phyloP scores from a whole-genome alignment of 2,113 vertebrate species.

The Malaclemys terrapin region DNA sequence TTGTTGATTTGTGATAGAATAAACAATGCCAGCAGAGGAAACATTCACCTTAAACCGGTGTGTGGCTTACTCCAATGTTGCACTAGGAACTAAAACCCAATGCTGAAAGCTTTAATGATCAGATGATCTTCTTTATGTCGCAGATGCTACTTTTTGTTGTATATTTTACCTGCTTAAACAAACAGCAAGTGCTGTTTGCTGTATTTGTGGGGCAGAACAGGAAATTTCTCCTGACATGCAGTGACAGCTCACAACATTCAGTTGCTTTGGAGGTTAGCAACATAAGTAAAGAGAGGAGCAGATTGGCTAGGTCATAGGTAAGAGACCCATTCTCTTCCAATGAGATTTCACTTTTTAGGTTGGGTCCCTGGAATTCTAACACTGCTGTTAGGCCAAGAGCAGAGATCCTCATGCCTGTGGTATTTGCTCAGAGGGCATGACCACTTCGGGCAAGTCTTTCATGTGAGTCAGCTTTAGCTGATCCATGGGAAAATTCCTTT shows the following conservation, averaged over 20 bases:
- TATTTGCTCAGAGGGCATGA: constrained; percentile 87
- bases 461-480: constrained; percentile 86
- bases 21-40: constrained; percentile 54
- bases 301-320: constrained; percentile 73
- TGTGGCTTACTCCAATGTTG: constrained; percentile 31
- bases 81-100: constrained; percentile 15
- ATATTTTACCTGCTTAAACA: constrained; percentile 75
- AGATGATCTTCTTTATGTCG: constrained; percentile 36
- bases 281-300: constrained; percentile 44
- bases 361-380: constrained; percentile 74
- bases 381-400: constrained; percentile 75
- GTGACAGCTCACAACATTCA: constrained; percentile 62
- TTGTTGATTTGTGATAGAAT: neutral
- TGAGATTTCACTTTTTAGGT: constrained; percentile 59
- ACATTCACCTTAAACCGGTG: constrained; percentile 59
- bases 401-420: constrained; percentile 83
- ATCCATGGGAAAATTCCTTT: constrained; percentile 88
- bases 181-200: constrained; percentile 60
- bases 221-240: constrained; percentile 64
- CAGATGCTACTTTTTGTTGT: constrained; percentile 30
- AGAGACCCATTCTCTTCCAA: constrained; percentile 65
- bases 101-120: constrained; percentile 40
- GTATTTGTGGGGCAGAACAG: constrained; percentile 42
- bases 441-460: constrained; percentile 86
- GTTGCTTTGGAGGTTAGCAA: constrained; percentile 71